These are phyloP conservation scores for Remorina albescens DNA, from an alignment of 2,797 vertebrate species.

Conservation along the genomic window DNA sequence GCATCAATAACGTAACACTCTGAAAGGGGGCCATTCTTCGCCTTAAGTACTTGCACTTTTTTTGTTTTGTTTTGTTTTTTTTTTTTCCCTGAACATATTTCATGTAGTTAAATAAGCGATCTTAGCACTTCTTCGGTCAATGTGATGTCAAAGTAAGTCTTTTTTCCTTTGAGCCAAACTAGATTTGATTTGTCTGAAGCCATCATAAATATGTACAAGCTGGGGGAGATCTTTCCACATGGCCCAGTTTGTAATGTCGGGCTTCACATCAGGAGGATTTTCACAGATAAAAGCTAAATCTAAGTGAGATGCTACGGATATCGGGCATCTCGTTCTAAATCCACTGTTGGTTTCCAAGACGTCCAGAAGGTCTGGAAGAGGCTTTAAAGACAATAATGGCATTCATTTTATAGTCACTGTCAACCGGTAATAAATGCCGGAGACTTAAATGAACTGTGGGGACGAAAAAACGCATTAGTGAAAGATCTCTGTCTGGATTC, in stretches of 20 bases:
- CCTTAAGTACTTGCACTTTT: not conserved
- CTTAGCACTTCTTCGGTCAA: not conserved
- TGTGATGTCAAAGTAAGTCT: conserved; percentile 6
- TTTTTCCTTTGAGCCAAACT: conserved; percentile 11
- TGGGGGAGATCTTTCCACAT: conserved; percentile 35
- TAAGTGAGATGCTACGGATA: conserved; percentile 50
- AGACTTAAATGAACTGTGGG: conserved; percentile 60
- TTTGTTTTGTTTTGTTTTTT: no score
- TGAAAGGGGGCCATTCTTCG: conserved; percentile 3
- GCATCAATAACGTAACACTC: conserved; percentile 16
- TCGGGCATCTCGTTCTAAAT: conserved; percentile 51
- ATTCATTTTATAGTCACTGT: conserved; percentile 64
- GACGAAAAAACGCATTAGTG: conserved; percentile 35
- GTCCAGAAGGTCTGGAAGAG: conserved; percentile 43
- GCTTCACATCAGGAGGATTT: conserved; percentile 41
- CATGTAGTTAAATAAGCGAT: conserved; percentile 11
- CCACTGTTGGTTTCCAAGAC: conserved; percentile 54
- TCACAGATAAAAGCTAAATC: conserved; percentile 52
- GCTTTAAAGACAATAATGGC: conserved; percentile 62
- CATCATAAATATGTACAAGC: conserved; percentile 36
- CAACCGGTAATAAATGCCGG: conserved; percentile 65
- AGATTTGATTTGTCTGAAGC: conserved; percentile 26
- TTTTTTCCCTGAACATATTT: not conserved
- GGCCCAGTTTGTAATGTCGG: conserved; percentile 21
- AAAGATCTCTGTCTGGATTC: conserved; percentile 52